Evolutionary conservation across 2,888 invertebrate species (phyloP).

Genomic region (Uropetala carovei): DNA sequence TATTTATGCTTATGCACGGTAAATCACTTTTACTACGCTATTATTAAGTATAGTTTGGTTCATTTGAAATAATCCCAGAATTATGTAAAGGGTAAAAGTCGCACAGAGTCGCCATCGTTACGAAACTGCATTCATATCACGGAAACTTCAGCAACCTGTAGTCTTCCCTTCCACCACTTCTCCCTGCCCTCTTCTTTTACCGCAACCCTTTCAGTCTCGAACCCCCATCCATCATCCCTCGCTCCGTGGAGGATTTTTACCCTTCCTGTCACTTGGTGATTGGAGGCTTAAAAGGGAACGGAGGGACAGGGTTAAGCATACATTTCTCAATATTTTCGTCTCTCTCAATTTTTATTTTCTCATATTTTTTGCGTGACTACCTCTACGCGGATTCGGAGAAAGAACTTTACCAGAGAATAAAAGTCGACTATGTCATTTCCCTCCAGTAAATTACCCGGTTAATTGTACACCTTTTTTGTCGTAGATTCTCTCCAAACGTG

Average conservation of each 20-base stretch:
- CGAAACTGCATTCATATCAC: not conserved
- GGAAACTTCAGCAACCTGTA: not conserved
- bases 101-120: not conserved
- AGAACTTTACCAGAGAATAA: too few relatives aligned
- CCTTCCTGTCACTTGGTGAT: conserved; percentile 11
- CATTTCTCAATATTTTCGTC: not conserved
- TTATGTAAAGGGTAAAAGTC: not conserved
- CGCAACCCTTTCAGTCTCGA: not conserved
- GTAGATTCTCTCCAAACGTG: too few relatives aligned
- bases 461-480: too few relatives aligned
- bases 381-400: too few relatives aligned
- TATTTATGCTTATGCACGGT: too few relatives aligned
- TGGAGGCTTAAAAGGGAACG: not conserved
- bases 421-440: too few relatives aligned
- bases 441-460: too few relatives aligned
- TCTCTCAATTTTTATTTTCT: not conserved
- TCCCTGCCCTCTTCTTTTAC: not conserved
- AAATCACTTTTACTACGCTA: too few relatives aligned
- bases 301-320: not conserved
- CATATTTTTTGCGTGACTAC: not conserved
- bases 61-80: too few relatives aligned
- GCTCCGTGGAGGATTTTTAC: not conserved
- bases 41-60: too few relatives aligned
- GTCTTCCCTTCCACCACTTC: not conserved
- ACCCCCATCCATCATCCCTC: conserved; percentile 50